phyloP scores from a whole-genome alignment of 2,888 invertebrate genomes.

The Metellina segmentata region DNA sequence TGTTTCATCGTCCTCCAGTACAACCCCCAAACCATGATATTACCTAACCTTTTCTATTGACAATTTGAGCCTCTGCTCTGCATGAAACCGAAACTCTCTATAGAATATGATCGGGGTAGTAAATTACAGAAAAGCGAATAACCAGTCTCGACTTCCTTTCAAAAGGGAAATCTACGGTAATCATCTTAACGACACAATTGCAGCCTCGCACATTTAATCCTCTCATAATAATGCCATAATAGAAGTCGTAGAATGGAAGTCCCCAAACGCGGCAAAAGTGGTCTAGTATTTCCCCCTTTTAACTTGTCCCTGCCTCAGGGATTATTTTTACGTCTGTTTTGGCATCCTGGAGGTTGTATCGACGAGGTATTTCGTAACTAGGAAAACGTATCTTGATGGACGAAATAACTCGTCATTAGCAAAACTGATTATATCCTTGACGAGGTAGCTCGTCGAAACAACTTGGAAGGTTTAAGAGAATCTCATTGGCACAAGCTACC shows the following conservation, averaged over 20 bases:
- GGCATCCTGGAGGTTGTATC: not conserved
- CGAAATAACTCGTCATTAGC: too few species aligned
- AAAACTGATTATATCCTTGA: too few species aligned
- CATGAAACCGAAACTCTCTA: constrained; percentile 23
- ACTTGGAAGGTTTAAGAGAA: too few species aligned
- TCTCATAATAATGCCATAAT: constrained; percentile 4
- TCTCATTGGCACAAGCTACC: too few species aligned
- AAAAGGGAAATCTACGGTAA: constrained; percentile 19
- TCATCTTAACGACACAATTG: constrained; percentile 18
- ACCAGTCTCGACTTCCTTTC: constrained; percentile 21
- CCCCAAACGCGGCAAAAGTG: not conserved
- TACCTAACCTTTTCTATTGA: not conserved
- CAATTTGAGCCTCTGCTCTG: constrained; percentile 20
- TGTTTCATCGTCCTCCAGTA: not conserved
- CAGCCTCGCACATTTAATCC: constrained; percentile 18
- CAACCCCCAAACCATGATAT: not conserved
- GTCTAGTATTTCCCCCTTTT: constrained; percentile 9
- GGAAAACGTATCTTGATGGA: too few species aligned
- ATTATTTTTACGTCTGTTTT: not conserved
- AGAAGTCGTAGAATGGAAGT: constrained; percentile 11
- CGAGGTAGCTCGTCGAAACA: too few species aligned
- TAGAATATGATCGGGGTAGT: constrained; percentile 8
- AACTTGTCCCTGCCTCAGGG: not conserved
- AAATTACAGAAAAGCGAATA: constrained; percentile 20
- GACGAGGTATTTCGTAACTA: too few species aligned